Percentiles rank a stretch among this genome's conserved stretches.
These are phyloP conservation scores for Prosopocoilus inquinatus DNA, from an alignment of 2,888 invertebrate species.

Conservation along the genomic window DNA sequence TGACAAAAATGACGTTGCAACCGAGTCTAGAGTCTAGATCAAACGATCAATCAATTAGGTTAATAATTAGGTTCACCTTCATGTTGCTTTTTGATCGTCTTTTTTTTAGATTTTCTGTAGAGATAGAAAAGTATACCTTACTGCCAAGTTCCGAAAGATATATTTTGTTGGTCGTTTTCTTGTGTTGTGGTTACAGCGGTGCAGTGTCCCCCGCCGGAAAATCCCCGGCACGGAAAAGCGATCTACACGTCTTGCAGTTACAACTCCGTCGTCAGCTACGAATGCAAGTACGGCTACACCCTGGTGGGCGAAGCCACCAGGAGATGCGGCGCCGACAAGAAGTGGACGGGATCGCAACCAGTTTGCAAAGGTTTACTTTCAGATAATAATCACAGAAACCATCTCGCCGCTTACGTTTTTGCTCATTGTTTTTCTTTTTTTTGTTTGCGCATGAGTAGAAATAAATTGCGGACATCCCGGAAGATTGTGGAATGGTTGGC, in stretches of 20 bases:
- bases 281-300: conserved; percentile 92
- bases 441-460: conserved; percentile 59
- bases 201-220: conserved; percentile 88
- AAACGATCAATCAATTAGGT: neutral
- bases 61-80: neutral
- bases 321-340: conserved; percentile 89
- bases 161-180: conserved; percentile 38
- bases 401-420: neutral
- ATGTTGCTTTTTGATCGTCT: neutral
- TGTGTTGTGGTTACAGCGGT: conserved; percentile 80
- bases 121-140: neutral
- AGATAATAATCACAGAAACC: neutral
- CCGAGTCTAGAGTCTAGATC: no score
- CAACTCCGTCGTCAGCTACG: conserved; percentile 93
- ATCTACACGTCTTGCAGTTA: conserved; percentile 90
- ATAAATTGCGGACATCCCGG: conserved; percentile 97
- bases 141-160: conserved; percentile 5
- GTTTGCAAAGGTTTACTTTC: conserved; percentile 76
- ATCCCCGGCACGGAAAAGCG: conserved; percentile 90
- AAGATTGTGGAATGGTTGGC: conserved; percentile 93
- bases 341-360: conserved; percentile 93
- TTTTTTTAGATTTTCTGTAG: no score
- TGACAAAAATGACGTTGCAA: no score
- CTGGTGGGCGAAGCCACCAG: conserved; percentile 87
- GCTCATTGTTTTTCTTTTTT: conserved; percentile 13